Evolutionary conservation across 2,888 invertebrate genomes (phyloP).

Genomic region (Stenurella melanura): DNA sequence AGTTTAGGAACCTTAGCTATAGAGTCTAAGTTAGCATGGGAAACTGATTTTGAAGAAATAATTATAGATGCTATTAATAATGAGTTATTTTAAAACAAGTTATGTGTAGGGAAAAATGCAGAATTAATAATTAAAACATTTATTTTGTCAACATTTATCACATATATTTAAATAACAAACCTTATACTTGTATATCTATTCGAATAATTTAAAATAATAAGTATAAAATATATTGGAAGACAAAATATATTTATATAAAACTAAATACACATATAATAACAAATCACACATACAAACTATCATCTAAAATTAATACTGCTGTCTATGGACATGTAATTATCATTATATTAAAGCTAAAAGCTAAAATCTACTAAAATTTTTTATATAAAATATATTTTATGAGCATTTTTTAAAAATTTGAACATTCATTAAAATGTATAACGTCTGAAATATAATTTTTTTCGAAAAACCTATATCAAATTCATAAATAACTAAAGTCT

Average conservation of each 20-base stretch:
- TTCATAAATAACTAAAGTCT: neutral
- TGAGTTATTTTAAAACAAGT: neutral
- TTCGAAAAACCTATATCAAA: constrained; percentile 12
- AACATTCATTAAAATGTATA: constrained; percentile 52
- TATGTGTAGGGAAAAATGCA: neutral
- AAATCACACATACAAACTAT: constrained; percentile 40
- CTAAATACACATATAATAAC: constrained; percentile 56
- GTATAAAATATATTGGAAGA: constrained; percentile 60
- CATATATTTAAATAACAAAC: constrained; percentile 61
- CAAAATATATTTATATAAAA: constrained; percentile 57
- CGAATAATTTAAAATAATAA: constrained; percentile 40
- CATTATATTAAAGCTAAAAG: constrained; percentile 50
- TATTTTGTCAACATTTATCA: constrained; percentile 59
- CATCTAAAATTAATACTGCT: constrained; percentile 48
- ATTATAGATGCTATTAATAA: too few relatives aligned
- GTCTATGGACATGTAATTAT: constrained; percentile 48
- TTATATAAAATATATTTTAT: constrained; percentile 64
- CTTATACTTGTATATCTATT: constrained; percentile 33
- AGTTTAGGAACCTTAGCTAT: too few relatives aligned
- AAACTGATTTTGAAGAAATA: too few relatives aligned
- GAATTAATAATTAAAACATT: constrained; percentile 52
- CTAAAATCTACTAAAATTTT: constrained; percentile 59
- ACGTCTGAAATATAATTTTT: constrained; percentile 43
- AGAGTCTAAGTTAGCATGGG: too few relatives aligned
- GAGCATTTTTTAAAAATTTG: constrained; percentile 60